These are phyloP conservation scores for Brachionichthys hirsutus DNA, from an alignment of 2,113 vertebrate genomes.

Conservation along the genomic window DNA sequence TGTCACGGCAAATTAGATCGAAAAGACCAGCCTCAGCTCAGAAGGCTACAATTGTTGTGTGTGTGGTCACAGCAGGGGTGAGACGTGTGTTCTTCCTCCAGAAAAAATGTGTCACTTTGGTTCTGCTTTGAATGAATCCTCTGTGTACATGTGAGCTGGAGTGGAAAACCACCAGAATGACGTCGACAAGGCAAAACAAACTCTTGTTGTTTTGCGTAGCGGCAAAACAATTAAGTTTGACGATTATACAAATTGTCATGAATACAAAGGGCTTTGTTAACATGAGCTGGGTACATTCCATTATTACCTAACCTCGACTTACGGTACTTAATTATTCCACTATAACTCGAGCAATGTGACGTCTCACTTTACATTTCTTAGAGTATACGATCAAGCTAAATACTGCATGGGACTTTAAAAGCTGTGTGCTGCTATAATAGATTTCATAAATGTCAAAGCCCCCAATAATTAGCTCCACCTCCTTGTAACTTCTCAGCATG, in stretches of 20 bases:
- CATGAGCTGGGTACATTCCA: background rate
- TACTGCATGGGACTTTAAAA: too few species aligned
- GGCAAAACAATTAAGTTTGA: slow-evolving; percentile 13
- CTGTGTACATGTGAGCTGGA: slow-evolving; percentile 27
- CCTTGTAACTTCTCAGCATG: background rate
- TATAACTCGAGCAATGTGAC: background rate
- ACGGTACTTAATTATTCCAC: background rate
- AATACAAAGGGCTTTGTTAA: slow-evolving; percentile 20
- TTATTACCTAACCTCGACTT: slow-evolving; percentile 3
- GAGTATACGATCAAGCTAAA: too few species aligned
- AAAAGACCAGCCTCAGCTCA: slow-evolving; percentile 56
- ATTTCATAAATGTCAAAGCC: background rate
- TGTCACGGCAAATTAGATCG: slow-evolving; percentile 55
- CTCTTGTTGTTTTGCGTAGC: slow-evolving; percentile 4
- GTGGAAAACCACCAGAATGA: slow-evolving; percentile 30
- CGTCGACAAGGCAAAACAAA: background rate
- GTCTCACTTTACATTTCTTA: background rate
- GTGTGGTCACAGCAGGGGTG: slow-evolving; percentile 49
- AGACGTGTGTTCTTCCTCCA: slow-evolving; percentile 51
- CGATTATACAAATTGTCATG: slow-evolving; percentile 2
- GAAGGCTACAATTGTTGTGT: slow-evolving; percentile 48
- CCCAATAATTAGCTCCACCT: background rate
- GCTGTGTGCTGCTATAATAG: background rate
- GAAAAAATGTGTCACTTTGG: slow-evolving; percentile 63
- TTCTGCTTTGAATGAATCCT: slow-evolving; percentile 43